Conservation (phyloP, 2,888 invertebrate species). For the Eulithis prunata region DNA sequence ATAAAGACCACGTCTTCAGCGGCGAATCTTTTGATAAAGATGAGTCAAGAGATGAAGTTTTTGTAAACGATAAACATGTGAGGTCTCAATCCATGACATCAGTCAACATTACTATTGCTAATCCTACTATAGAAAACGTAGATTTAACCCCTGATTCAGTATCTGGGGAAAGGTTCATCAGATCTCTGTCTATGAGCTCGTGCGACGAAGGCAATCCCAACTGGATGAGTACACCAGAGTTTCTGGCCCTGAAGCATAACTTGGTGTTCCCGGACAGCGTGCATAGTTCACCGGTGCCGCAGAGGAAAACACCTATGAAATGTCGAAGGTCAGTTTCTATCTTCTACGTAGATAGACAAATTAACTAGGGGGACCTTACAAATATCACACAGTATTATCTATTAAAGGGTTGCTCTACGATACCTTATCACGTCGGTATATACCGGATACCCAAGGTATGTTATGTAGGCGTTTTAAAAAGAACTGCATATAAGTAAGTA, state of each 20-base stretch:
- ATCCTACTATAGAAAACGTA: constrained; percentile 89
- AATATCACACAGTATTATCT: too few relatives aligned
- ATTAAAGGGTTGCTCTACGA: too few relatives aligned
- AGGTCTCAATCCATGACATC: constrained; percentile 86
- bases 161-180: constrained; percentile 82
- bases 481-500: too few relatives aligned
- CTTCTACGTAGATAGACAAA: neutral
- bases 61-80: constrained; percentile 72
- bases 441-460: too few relatives aligned
- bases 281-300: constrained; percentile 90
- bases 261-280: constrained; percentile 92
- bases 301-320: constrained; percentile 85
- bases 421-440: too few relatives aligned
- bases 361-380: too few relatives aligned
- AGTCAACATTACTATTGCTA: constrained; percentile 88
- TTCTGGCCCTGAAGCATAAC: constrained; percentile 91
- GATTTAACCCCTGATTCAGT: constrained; percentile 87
- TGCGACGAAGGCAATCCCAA: constrained; percentile 90
- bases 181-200: constrained; percentile 87
- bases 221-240: constrained; percentile 92
- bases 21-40: constrained; percentile 67
- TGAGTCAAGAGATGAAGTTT: constrained; percentile 51
- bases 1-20: constrained; percentile 67
- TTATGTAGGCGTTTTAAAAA: too few relatives aligned
- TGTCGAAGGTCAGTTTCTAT: constrained; percentile 80